phyloP scores from a whole-genome alignment of 2,113 vertebrate genomes.

The Paracanthobrama guichenoti region DNA sequence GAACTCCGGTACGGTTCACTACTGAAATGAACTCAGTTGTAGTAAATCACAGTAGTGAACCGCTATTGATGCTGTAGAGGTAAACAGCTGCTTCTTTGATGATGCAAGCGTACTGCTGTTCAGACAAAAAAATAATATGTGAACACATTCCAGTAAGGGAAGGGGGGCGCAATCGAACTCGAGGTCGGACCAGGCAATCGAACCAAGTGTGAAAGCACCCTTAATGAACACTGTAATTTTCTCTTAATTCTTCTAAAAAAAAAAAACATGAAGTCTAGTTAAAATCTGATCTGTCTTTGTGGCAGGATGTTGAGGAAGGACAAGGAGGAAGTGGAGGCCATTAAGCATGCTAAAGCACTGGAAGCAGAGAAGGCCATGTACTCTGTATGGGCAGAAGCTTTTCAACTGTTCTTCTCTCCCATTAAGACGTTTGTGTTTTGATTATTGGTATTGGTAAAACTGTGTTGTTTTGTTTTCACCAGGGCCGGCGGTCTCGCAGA shows the following conservation, averaged over 20 bases:
- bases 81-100: too few species aligned
- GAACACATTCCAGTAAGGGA: too few species aligned
- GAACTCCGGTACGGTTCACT: too few species aligned
- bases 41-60: too few species aligned
- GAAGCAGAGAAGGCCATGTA: conserved; percentile 99
- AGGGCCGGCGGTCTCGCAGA: conserved; percentile 92
- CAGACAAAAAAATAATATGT: too few species aligned
- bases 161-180: too few species aligned
- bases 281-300: conserved; percentile 45
- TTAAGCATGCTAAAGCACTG: conserved; percentile 94
- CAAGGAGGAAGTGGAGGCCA: conserved; percentile 95
- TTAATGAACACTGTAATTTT: not conserved
- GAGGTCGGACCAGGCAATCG: too few species aligned
- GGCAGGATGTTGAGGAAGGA: conserved; percentile 93
- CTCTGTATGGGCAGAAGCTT: conserved; percentile 79
- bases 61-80: too few species aligned
- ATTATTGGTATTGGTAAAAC: not conserved
- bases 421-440: not conserved
- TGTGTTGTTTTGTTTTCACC: not conserved
- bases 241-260: not conserved
- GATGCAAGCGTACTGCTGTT: too few species aligned
- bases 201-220: too few species aligned
- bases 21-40: too few species aligned
- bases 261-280: not conserved
- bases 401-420: not conserved